Evolutionary conservation across 1,140 invertebrate genomes (phyloP).

Genomic region (Ridgeia piscesae): DNA sequence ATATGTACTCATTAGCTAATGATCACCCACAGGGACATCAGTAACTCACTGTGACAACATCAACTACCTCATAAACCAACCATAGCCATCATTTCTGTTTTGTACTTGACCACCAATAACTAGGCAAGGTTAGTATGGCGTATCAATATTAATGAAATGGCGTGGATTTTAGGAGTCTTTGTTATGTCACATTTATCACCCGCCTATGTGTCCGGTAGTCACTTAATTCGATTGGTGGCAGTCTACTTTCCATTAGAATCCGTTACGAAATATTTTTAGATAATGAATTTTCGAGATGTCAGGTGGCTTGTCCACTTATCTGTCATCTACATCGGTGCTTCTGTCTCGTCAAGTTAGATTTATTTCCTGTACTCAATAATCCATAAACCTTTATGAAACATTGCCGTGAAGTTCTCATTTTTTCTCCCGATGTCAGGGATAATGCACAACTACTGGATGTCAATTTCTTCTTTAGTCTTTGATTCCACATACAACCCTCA

Average conservation of each 20-base stretch:
- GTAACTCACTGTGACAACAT: not conserved
- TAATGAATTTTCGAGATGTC: not conserved
- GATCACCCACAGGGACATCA: not conserved
- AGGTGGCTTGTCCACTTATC: not conserved
- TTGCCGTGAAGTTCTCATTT: no score
- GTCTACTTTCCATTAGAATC: not conserved
- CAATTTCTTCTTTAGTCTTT: no score
- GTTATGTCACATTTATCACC: not conserved
- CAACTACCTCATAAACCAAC: not conserved
- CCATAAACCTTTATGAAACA: no score
- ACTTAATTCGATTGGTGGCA: not conserved
- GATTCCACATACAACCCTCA: no score
- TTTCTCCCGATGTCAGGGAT: no score
- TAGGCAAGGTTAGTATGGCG: not conserved
- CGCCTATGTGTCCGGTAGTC: not conserved
- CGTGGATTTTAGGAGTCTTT: not conserved
- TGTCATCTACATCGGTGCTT: not conserved
- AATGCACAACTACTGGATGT: no score
- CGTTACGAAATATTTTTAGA: not conserved
- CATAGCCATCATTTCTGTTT: not conserved
- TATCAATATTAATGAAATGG: not conserved
- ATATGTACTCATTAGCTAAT: not conserved
- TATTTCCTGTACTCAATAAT: not conserved
- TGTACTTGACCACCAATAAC: not conserved
- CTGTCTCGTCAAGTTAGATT: not conserved